Percentiles rank a stretch among this genome's conserved stretches.
Evolutionary conservation across 2,888 invertebrate species (phyloP).

Genomic region (Hypena proboscidalis): DNA sequence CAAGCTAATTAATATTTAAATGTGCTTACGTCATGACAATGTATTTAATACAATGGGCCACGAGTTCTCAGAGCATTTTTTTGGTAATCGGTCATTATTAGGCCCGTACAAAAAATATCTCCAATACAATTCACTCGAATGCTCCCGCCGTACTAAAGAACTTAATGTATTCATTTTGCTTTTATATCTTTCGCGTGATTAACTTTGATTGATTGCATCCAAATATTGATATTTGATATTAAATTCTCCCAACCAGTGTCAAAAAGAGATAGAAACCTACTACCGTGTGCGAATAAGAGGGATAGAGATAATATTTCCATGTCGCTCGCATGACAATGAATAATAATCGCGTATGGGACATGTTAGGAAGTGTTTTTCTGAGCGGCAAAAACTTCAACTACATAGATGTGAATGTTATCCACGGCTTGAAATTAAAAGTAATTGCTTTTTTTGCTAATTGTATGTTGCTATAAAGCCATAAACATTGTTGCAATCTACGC

Average conservation of each 20-base stretch:
- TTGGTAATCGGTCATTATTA: slow-evolving; percentile 77
- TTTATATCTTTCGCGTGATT: slow-evolving; percentile 84
- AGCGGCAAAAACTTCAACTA: slow-evolving; percentile 25
- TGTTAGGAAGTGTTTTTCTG: slow-evolving; percentile 55
- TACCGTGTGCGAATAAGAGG: slow-evolving; percentile 34
- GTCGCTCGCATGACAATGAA: slow-evolving; percentile 60
- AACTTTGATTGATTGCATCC: slow-evolving; percentile 84
- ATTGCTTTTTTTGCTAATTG: slow-evolving; percentile 21
- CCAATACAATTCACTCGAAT: slow-evolving; percentile 62
- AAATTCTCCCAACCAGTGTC: slow-evolving; percentile 56
- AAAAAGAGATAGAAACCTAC: slow-evolving; percentile 50
- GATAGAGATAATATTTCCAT: slow-evolving; percentile 40
- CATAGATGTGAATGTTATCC: slow-evolving; percentile 26
- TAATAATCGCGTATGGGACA: slow-evolving; percentile 53
- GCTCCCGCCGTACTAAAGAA: slow-evolving; percentile 70
- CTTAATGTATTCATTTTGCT: slow-evolving; percentile 81
- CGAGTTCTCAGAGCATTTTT: slow-evolving; percentile 66
- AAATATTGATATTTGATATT: slow-evolving; percentile 82
- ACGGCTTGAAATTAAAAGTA: slow-evolving; percentile 36
- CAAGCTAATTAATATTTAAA: slow-evolving; percentile 73
- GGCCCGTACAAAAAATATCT: slow-evolving; percentile 64
- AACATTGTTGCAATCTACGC: slow-evolving; percentile 8
- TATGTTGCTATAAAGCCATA: slow-evolving; percentile 15
- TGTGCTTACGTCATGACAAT: slow-evolving; percentile 75
- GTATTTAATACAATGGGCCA: slow-evolving; percentile 68